These are phyloP conservation scores for Eupelmus urozonus DNA, from an alignment of 2,888 invertebrate genomes.

Conservation along the genomic window DNA sequence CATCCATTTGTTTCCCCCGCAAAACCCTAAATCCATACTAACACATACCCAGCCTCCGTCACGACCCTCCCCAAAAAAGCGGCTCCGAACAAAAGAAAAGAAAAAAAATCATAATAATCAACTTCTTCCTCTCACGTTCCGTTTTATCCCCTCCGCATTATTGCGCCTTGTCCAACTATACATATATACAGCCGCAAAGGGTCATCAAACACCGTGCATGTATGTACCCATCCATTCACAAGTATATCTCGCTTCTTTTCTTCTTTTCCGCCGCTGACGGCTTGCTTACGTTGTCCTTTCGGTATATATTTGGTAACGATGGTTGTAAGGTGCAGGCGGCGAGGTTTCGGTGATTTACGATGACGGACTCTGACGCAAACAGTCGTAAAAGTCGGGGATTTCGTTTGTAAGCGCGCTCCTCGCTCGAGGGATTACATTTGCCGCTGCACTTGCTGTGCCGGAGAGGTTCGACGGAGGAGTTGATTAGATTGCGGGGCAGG, in stretches of 20 bases:
- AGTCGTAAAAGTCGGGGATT: slow-evolving; percentile 26
- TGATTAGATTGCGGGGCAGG: slow-evolving; percentile 17
- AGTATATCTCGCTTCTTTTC: slow-evolving; percentile 2
- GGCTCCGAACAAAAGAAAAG: not conserved
- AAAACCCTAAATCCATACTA: slow-evolving; percentile 39
- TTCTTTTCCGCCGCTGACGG: not conserved
- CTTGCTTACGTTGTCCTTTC: not conserved
- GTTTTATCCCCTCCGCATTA: not conserved
- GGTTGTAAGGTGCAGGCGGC: slow-evolving; percentile 15
- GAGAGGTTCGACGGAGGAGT: not conserved
- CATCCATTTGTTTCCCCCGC: slow-evolving; percentile 15
- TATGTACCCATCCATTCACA: slow-evolving; percentile 36
- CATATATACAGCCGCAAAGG: slow-evolving; percentile 30
- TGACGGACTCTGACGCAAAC: slow-evolving; percentile 12
- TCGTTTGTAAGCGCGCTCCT: not conserved
- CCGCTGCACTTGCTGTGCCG: slow-evolving; percentile 39
- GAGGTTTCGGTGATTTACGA: slow-evolving; percentile 31
- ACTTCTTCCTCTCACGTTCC: not conserved
- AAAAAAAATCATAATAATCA: slow-evolving; percentile 12
- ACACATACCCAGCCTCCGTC: slow-evolving; percentile 32
- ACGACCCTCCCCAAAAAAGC: slow-evolving; percentile 8
- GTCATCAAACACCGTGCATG: slow-evolving; percentile 19
- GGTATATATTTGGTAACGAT: slow-evolving; percentile 39
- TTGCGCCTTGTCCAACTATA: too few species aligned
- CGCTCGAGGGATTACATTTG: slow-evolving; percentile 52